Conservation (phyloP, 2,888 invertebrate species). For the Cynaeus angustus region DNA sequence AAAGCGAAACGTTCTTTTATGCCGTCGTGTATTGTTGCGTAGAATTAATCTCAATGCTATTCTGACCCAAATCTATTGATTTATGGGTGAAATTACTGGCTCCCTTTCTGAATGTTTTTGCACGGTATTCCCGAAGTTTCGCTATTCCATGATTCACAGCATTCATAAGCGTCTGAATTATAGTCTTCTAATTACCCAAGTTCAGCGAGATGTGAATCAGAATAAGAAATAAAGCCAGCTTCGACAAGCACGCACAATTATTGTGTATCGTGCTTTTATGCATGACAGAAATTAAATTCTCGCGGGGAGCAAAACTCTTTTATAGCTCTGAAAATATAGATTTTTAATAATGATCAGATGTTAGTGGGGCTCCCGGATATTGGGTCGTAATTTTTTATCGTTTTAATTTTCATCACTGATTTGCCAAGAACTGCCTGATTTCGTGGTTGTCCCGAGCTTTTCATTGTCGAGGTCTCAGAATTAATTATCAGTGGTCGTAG, state of each 20-base stretch:
- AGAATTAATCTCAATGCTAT: not conserved
- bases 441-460: not conserved
- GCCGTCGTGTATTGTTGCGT: not conserved
- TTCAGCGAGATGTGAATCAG: not conserved
- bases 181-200: constrained; percentile 6
- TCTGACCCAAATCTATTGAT: not conserved
- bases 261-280: too few species aligned
- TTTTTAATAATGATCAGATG: constrained; percentile 19
- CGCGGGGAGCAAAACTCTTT: too few species aligned
- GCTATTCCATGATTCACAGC: not conserved
- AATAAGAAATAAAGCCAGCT: not conserved
- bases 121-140: not conserved
- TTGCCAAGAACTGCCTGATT: not conserved
- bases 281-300: not conserved
- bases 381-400: constrained; percentile 18
- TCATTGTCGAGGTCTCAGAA: not conserved
- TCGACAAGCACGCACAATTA: too few species aligned
- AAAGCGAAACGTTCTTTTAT: not conserved
- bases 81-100: not conserved
- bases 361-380: constrained; percentile 1
- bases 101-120: not conserved
- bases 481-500: too few species aligned
- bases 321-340: not conserved
- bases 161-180: constrained; percentile 14
- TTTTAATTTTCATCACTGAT: constrained; percentile 14